Evolutionary conservation across 2,113 vertebrate genomes (phyloP), one percentile per base, ranked within the genome.

Genomic region (Plecturocebus donacophilus): DNA sequence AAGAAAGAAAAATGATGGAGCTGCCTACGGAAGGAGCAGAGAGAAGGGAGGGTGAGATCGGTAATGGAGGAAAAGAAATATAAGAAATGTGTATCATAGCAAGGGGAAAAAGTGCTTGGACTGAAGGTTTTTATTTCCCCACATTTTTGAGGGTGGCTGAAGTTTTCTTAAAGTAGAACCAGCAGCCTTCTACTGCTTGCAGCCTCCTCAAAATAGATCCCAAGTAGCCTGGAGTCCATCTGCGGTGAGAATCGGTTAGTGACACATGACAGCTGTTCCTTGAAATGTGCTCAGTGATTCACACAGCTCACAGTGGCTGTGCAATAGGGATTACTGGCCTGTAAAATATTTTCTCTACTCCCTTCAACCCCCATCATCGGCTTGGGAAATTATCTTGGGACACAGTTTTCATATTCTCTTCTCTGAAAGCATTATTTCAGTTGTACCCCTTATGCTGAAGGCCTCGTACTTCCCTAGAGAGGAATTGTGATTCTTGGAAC

Each of bases 281-380:
- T 96, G 85, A 95, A 97, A 98, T 95, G 42, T 94, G 90, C 83
- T 98, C 95, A 66, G 86, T 95, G 96, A 95, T 17, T 97, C 93
- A 90, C 73, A 92, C n/a, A 96, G 71, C 86, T 95, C 86, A 61
- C 61, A 87, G 90, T 0, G 7, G 82, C 85, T 96, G 54, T 84
- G 82, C 56, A 64, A 54, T 86, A 32, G 61, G 52, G 93, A 95
- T 96, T 92, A 90, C 35, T 95, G 92, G 90, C 90, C 94, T 96
- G 73, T 90, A 97, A 94, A 97, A 96, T 90, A 94, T 84, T 88
- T 94, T 85, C 32, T 87, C 30, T 52, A 70, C 20, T 81, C 42
- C n/a, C 12, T 52, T 81, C 42, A 54, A 81, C 30, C 49, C 49
- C 61, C 49, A 61, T 83, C 42, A 76, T 80, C 38, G 64, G 32